phyloP scores from a whole-genome alignment of 2,797 vertebrate genomes.

The Spea hammondii region DNA sequence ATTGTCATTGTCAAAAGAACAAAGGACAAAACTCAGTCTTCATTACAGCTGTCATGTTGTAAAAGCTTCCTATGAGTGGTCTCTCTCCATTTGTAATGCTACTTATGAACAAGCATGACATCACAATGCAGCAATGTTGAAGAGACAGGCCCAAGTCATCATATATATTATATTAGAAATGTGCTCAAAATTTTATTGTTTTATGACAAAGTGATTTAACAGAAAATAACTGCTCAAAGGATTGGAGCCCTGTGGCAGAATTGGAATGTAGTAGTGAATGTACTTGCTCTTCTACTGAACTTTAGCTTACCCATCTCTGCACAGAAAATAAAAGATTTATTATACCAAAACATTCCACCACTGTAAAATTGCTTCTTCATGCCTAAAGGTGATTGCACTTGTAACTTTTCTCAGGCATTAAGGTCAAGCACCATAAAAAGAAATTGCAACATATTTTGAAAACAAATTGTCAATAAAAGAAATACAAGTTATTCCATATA shows the following conservation, averaged over 20 bases:
- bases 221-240: background rate
- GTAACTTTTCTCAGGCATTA: too few species aligned
- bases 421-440: too few species aligned
- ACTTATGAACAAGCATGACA: background rate
- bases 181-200: background rate
- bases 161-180: background rate
- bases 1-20: constrained; percentile 28
- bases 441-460: too few species aligned
- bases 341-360: too few species aligned
- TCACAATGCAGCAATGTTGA: background rate
- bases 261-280: background rate
- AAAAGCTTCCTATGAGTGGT: constrained; percentile 8
- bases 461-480: too few species aligned
- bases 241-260: background rate
- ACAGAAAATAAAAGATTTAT: background rate
- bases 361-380: too few species aligned
- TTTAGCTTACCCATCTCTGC: background rate
- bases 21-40: constrained; percentile 15
- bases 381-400: too few species aligned
- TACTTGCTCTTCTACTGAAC: background rate
- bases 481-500: too few species aligned
- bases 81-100: constrained; percentile 1
- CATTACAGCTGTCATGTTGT: background rate
- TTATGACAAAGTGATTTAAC: background rate
- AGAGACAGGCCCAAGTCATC: background rate